Base-by-base conservation (phyloP, 2,888 invertebrate genomes). In the Zygaena filipendulae region DNA sequence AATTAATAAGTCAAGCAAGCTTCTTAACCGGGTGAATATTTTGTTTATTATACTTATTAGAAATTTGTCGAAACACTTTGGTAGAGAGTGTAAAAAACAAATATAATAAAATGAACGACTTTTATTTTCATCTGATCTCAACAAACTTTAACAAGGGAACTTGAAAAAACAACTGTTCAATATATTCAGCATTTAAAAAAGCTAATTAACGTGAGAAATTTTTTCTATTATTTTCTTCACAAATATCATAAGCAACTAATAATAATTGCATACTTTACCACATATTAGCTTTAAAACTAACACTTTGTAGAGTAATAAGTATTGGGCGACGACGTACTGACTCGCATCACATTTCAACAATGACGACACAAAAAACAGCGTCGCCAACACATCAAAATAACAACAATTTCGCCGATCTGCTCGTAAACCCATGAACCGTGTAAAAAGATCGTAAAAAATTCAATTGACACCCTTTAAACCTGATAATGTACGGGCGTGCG, bases 41-140 rank as follows among this genome's bases (percentile, higher is more conserved):
- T 63, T 75, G 70, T 74, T 74, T 75, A 72, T 70, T 66, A 68
- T 74, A 66, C 64, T 60, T 69, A 75, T 77, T 77, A 75, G 71
- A 72, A 64, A 69, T 74, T 77, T 77, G 75, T 72, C 60, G 60
- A 60, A 69, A 64, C 66, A 74, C 68, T 70, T 70, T 66, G 52
- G 59, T 58, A 34, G 56, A 59, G 58, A 63, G 67, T 68, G 67
- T 66, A 61, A 64, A 58, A 62, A 62, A n/a, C 5, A 7, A 6
- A 16, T 16, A 16, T 16, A 16, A 16, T 16, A 16, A 4, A 16
- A n/a, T n/a, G n/a, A 16, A 16, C 16, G 16, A 16, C 16, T 16
- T 6, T 16, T 16, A n/a, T n/a, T n/a, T n/a, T n/a, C n/a, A n/a
- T n/a, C n/a, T n/a, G n/a, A n/a, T n/a, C n/a, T n/a, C n/a, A n/a